Evolutionary conservation across 2,797 vertebrate genomes (phyloP).

Genomic region (Chromis chromis): DNA sequence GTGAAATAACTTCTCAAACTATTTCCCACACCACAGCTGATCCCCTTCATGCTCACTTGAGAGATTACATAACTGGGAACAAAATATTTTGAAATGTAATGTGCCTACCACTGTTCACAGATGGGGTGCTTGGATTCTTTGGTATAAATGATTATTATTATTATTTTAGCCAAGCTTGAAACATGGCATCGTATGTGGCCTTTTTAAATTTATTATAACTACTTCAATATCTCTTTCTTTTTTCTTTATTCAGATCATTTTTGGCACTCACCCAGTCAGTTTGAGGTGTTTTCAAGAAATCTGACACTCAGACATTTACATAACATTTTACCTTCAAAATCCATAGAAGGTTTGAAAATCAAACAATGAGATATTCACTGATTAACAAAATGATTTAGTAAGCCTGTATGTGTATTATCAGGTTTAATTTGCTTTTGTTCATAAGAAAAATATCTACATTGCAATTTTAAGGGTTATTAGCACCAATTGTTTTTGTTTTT

Average conservation of each 20-base stretch:
- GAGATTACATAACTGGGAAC: conserved; percentile 20
- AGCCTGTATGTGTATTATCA: no score
- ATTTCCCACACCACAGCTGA: conserved; percentile 14
- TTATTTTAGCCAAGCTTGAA: neutral
- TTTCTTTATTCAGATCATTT: neutral
- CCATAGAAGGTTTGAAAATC: no score
- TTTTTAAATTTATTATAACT: neutral
- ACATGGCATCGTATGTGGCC: neutral
- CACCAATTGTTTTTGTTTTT: no score
- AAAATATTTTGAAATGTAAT: neutral
- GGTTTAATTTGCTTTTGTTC: no score
- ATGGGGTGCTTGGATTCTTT: conserved; percentile 2
- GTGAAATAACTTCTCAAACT: neutral
- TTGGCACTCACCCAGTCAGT: no score
- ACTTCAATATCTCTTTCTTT: neutral
- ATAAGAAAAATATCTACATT: no score
- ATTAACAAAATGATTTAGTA: no score
- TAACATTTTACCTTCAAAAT: no score
- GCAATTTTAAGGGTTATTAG: no score
- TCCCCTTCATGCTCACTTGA: neutral
- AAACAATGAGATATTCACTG: no score
- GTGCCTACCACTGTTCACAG: conserved; percentile 5
- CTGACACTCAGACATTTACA: no score
- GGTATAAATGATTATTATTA: neutral
- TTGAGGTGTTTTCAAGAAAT: no score